phyloP scores from a whole-genome alignment of 2,113 vertebrate species.

The human (Homo sapiens) region DNA sequence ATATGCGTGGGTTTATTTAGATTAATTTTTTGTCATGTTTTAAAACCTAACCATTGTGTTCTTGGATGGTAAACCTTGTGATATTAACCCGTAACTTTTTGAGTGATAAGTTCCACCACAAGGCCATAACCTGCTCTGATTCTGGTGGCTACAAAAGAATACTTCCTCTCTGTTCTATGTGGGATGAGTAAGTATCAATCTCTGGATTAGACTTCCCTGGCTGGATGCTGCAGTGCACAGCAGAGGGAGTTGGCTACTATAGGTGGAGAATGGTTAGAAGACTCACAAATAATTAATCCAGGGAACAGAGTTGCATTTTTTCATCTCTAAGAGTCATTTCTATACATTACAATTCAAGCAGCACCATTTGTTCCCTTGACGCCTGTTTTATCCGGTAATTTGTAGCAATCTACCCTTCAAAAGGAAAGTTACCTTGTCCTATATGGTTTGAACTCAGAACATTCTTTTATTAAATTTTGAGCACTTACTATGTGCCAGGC shows the following conservation, averaged over 20 bases:
- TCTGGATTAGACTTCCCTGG: background rate
- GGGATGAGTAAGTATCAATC: background rate
- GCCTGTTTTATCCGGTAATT: background rate
- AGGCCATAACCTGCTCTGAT: background rate
- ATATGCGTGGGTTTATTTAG: background rate
- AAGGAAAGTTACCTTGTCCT: background rate
- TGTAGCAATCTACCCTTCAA: background rate
- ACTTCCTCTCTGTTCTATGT: background rate
- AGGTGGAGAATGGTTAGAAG: background rate
- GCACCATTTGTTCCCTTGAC: background rate
- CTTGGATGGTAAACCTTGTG: background rate
- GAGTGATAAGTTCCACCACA: background rate
- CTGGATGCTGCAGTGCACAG: background rate
- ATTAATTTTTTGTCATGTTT: background rate
- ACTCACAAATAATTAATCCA: background rate
- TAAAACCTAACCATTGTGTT: slow-evolving; percentile 22
- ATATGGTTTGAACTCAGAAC: background rate
- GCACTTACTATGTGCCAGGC: background rate
- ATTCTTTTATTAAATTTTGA: slow-evolving; percentile 3
- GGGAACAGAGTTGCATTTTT: background rate
- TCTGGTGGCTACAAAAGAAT: background rate
- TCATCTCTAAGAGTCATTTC: background rate
- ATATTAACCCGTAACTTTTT: slow-evolving; percentile 2
- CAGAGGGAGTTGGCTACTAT: background rate
- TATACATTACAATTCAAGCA: background rate